phyloP scores from a whole-genome alignment of 2,113 vertebrate species.

The Bothrops jararaca region DNA sequence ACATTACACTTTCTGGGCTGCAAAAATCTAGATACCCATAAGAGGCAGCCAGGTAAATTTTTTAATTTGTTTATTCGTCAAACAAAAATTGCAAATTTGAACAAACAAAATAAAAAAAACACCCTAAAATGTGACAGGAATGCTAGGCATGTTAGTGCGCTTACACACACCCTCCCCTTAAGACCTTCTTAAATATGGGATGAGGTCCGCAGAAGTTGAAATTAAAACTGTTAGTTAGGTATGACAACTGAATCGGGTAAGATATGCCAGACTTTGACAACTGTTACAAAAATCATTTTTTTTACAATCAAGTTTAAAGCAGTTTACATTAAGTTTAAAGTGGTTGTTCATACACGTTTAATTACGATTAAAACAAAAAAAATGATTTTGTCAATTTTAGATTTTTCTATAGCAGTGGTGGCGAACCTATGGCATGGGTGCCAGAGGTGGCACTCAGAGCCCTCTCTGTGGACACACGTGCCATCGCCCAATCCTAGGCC shows the following conservation, averaged over 20 bases:
- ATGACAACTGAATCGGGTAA: background rate
- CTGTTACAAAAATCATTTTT: background rate
- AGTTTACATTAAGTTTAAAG: background rate
- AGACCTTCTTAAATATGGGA: background rate
- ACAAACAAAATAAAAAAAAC: too few relatives aligned
- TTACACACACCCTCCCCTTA: background rate
- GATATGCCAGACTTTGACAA: background rate
- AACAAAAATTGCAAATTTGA: background rate
- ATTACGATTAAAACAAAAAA: background rate
- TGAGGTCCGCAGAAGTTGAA: background rate
- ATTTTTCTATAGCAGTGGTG: background rate
- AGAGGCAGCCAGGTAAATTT: background rate
- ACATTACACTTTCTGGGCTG: background rate
- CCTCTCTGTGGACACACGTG: too few relatives aligned
- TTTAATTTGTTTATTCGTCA: background rate
- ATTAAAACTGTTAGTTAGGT: background rate
- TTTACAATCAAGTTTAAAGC: background rate
- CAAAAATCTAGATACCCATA: background rate
- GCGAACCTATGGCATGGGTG: too few relatives aligned
- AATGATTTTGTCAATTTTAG: background rate
- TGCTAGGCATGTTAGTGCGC: background rate
- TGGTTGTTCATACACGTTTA: background rate
- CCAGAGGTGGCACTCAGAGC: too few relatives aligned
- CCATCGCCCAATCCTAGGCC: too few relatives aligned
- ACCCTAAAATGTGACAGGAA: background rate